A percentile compares a stretch with the other conserved stretches of the same genome.
Evolutionary conservation across 2,888 invertebrate genomes (phyloP).

Genomic region (Rhyacophila evoluta): DNA sequence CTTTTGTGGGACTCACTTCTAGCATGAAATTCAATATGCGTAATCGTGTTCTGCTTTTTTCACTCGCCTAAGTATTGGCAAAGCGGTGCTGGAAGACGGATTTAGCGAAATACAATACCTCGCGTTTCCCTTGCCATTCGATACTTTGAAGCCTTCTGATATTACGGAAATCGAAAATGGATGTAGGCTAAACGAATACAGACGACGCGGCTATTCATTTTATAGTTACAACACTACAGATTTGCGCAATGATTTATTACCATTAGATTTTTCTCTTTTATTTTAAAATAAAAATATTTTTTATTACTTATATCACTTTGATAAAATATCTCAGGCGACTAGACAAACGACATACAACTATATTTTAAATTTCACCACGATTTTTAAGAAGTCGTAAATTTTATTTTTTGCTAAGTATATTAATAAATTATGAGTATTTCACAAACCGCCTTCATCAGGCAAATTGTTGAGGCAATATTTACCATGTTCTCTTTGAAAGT

Average conservation of each 20-base stretch:
- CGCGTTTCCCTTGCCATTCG: neutral
- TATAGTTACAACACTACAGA: neutral
- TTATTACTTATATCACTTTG: too few species aligned
- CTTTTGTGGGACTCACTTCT: neutral
- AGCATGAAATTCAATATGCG: neutral
- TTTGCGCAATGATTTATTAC: neutral
- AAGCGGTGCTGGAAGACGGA: neutral
- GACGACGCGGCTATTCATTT: neutral
- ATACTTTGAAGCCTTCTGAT: conserved; percentile 21
- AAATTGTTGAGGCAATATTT: too few species aligned
- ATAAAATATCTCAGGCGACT: too few species aligned
- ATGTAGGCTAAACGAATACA: neutral
- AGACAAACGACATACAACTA: too few species aligned
- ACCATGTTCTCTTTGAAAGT: too few species aligned
- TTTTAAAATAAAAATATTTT: too few species aligned
- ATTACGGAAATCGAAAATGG: conserved; percentile 22
- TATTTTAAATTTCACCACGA: too few species aligned
- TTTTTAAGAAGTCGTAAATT: too few species aligned
- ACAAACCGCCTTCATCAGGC: too few species aligned
- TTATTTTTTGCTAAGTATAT: too few species aligned
- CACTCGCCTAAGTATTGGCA: neutral
- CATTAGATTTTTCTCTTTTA: neutral
- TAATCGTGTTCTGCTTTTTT: conserved; percentile 1
- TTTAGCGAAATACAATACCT: neutral
- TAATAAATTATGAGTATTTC: too few species aligned